Percentiles rank a stretch among this genome's conserved stretches.
Evolutionary conservation across 2,113 vertebrate species (phyloP).

Genomic region (Corythornis cristatus): DNA sequence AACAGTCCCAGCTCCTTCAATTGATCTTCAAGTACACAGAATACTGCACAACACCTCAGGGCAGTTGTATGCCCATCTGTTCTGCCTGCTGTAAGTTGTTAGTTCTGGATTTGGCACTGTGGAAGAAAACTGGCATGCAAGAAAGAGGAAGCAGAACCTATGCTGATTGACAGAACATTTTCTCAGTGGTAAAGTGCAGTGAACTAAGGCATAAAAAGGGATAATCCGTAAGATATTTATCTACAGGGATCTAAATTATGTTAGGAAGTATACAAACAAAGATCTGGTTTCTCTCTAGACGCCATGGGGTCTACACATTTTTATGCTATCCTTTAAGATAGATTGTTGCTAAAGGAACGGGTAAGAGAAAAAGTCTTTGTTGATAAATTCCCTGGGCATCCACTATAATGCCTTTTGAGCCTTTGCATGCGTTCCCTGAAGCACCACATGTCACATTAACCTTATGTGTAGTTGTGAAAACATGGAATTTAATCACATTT

Average conservation of each 20-base stretch:
- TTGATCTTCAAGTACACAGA: too few relatives aligned
- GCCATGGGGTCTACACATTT: neutral
- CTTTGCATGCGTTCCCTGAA: neutral
- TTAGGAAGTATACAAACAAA: conserved; percentile 43
- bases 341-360: neutral
- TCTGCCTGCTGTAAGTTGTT: conserved; percentile 47
- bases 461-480: conserved; percentile 25
- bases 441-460: neutral
- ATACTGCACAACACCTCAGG: too few relatives aligned
- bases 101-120: conserved; percentile 39
- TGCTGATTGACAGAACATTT: conserved; percentile 37
- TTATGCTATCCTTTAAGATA: neutral
- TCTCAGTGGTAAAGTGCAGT: conserved; percentile 38
- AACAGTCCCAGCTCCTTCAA: too few relatives aligned
- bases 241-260: conserved; percentile 14
- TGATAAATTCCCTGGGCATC: neutral
- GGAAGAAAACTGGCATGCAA: conserved; percentile 9
- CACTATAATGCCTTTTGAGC: conserved; percentile 8
- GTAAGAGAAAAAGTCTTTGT: neutral
- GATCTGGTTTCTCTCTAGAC: neutral
- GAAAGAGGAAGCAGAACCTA: conserved; percentile 23
- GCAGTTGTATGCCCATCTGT: conserved; percentile 55
- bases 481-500: neutral
- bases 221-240: conserved; percentile 39
- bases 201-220: conserved; percentile 30